Conservation (phyloP, 1,140 invertebrate species). For the Drosophila navojoa region DNA sequence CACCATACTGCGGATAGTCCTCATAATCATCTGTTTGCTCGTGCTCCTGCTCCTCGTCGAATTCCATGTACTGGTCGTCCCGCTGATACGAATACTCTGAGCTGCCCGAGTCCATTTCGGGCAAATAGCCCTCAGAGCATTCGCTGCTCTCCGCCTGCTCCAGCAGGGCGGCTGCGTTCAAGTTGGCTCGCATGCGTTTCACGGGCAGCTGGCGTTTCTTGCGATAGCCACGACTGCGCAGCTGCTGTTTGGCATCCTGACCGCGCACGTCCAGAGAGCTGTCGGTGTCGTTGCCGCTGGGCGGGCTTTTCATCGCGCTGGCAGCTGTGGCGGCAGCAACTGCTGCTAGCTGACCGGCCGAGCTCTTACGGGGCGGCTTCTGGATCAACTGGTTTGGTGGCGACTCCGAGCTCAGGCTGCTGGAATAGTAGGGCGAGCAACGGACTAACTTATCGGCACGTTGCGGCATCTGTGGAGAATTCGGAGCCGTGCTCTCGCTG, state of each 20-base stretch:
- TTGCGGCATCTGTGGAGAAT: constrained; percentile 82
- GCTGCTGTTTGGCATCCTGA: constrained; percentile 86
- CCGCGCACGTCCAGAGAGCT: constrained; percentile 87
- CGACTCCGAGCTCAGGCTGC: constrained; percentile 88
- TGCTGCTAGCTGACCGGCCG: constrained; percentile 63
- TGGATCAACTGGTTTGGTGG: constrained; percentile 87
- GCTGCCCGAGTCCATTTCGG: constrained; percentile 87
- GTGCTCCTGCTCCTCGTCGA: constrained; percentile 84
- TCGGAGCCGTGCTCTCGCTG: constrained; percentile 79
- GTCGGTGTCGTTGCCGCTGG: constrained; percentile 88
- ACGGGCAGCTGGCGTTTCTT: constrained; percentile 86
- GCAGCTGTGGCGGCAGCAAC: constrained; percentile 35
- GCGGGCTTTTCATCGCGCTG: constrained; percentile 87
- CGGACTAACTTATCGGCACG: constrained; percentile 85
- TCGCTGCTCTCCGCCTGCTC: constrained; percentile 86
- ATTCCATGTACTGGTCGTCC: constrained; percentile 83
- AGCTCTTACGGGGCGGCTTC: constrained; percentile 86
- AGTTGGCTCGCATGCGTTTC: constrained; percentile 85
- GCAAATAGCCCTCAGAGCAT: constrained; percentile 87
- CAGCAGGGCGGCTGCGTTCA: constrained; percentile 85
- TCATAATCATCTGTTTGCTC: constrained; percentile 82
- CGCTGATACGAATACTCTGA: constrained; percentile 86
- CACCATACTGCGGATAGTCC: constrained; percentile 77
- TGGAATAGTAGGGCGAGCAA: constrained; percentile 89
- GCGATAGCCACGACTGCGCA: constrained; percentile 86